Evolutionary conservation across 1,140 invertebrate genomes (phyloP).

Genomic region (Penaeus vannamei): DNA sequence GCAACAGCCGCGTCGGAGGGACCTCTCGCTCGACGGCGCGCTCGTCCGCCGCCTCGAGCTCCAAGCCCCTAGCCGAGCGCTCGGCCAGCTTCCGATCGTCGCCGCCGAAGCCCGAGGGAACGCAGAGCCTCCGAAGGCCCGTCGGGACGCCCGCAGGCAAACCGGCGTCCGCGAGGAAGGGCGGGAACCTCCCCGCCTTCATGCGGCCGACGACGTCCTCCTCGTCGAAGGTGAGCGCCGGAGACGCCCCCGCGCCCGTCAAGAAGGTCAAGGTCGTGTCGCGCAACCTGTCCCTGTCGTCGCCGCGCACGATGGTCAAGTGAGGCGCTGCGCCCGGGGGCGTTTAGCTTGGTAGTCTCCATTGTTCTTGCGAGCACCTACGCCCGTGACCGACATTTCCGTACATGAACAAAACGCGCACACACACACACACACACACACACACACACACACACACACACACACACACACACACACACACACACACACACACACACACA

Average conservation of each 20-base stretch:
- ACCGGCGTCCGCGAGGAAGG: constrained; percentile 41
- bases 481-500: no score
- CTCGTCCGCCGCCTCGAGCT: constrained; percentile 18
- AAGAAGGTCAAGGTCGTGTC: constrained; percentile 58
- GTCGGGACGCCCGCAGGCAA: constrained; percentile 29
- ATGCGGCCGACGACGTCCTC: constrained; percentile 79
- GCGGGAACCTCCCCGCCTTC: constrained; percentile 71
- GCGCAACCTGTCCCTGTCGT: constrained; percentile 39
- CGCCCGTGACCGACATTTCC: no score
- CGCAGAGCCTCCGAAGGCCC: constrained; percentile 1
- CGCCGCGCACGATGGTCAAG: constrained; percentile 53
- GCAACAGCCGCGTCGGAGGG: constrained; percentile 55
- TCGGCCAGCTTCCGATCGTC: constrained; percentile 42
- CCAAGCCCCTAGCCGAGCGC: constrained; percentile 44
- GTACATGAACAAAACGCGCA: background rate
- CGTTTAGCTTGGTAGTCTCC: background rate
- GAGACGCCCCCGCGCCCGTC: constrained; percentile 35
- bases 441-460: no score
- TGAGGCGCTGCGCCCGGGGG: background rate
- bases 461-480: no score
- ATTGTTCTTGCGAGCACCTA: no score
- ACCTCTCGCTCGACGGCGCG: constrained; percentile 25
- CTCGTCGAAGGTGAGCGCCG: constrained; percentile 74
- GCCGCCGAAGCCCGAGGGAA: constrained; percentile 39
- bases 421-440: background rate